Conservation (phyloP, 2,888 invertebrate species). For the Tetranychus piercei region DNA sequence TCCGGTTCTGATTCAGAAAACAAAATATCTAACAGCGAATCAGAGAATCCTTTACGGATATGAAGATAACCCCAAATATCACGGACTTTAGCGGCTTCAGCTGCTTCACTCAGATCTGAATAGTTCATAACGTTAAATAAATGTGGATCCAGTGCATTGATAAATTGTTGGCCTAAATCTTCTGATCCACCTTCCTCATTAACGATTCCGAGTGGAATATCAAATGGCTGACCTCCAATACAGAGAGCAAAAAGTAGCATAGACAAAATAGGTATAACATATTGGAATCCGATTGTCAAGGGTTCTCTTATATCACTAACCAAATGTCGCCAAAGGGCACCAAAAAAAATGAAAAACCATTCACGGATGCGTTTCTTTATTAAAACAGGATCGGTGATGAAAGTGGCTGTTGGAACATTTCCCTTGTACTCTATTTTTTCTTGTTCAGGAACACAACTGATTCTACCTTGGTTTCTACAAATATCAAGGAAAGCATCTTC, state of each 20-base stretch:
- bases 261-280: conserved; percentile 34
- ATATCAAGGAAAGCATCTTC: conserved; percentile 14
- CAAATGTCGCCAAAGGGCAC: conserved; percentile 29
- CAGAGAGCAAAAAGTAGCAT: conserved; percentile 34
- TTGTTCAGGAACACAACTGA: not conserved
- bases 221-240: conserved; percentile 29
- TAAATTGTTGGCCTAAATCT: not conserved
- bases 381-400: not conserved
- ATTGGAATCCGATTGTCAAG: conserved; percentile 32
- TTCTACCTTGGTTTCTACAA: conserved; percentile 6
- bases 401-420: not conserved
- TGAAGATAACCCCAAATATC: conserved; percentile 71
- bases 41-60: conserved; percentile 55
- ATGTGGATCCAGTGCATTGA: not conserved
- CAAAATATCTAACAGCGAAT: not conserved
- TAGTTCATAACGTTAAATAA: conserved; percentile 9
- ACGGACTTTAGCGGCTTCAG: conserved; percentile 31
- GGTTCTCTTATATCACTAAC: conserved; percentile 28
- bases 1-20: not conserved
- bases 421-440: conserved; percentile 2
- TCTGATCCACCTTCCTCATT: conserved; percentile 6
- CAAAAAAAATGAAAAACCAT: conserved; percentile 14
- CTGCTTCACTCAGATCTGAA: conserved; percentile 6
- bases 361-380: not conserved
- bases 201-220: conserved; percentile 29